These are phyloP conservation scores for Etheostoma nigrum DNA, from an alignment of 2,797 vertebrate genomes.

Conservation along the genomic window DNA sequence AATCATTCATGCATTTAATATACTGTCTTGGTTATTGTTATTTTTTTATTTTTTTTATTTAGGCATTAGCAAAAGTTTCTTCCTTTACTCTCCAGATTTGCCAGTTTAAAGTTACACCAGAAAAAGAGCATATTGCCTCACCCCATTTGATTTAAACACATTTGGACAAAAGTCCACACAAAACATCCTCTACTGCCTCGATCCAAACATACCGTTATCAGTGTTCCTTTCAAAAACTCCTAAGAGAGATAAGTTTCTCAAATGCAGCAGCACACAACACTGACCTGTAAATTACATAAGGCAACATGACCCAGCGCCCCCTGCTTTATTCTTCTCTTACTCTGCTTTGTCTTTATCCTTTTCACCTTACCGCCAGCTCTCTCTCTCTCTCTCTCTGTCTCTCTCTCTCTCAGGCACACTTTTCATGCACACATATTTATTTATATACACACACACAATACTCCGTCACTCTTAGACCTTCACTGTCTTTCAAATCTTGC, in stretches of 20 bases:
- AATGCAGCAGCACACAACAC: slow-evolving; percentile 28
- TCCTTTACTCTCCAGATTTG: neutral
- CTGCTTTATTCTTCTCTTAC: slow-evolving; percentile 48
- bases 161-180: neutral
- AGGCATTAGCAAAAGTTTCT: neutral
- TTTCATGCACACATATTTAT: slow-evolving; percentile 1
- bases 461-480: slow-evolving; percentile 9
- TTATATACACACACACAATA: neutral
- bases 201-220: neutral
- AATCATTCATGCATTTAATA: neutral
- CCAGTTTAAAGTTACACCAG: neutral
- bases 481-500: neutral
- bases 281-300: slow-evolving; percentile 73
- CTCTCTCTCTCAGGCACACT: slow-evolving; percentile 17
- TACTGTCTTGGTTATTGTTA: neutral
- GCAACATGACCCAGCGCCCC: slow-evolving; percentile 56
- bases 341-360: slow-evolving; percentile 64
- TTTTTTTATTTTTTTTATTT: neutral
- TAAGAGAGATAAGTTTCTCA: slow-evolving; percentile 26
- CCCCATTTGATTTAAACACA: neutral
- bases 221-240: neutral
- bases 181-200: neutral
- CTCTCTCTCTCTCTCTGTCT: slow-evolving; percentile 16
- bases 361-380: slow-evolving; percentile 67
- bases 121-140: too few relatives aligned